phyloP scores from a whole-genome alignment of 1,140 invertebrate species.

The Lutraria rhynchaena region DNA sequence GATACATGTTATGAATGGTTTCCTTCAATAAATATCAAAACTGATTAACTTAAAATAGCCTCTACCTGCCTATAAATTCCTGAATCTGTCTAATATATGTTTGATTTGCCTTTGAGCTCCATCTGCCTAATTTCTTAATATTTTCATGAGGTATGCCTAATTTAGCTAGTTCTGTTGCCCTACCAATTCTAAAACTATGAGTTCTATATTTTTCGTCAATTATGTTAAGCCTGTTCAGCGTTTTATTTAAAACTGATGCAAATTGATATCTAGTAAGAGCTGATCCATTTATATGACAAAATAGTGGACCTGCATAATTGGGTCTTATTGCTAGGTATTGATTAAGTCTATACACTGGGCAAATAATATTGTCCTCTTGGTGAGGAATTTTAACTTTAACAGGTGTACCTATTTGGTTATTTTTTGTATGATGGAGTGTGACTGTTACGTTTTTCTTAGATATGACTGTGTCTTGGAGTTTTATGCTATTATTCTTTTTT shows the following conservation, averaged over 20 bases:
- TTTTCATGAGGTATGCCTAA: background rate
- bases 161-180: conserved; percentile 1
- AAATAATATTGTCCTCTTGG: background rate
- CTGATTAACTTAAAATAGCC: too few species aligned
- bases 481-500: background rate
- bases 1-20: too few species aligned
- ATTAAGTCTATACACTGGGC: conserved; percentile 1
- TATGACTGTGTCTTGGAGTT: background rate
- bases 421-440: too few species aligned
- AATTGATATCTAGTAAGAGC: conserved; percentile 17
- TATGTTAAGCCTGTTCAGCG: background rate
- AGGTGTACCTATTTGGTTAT: conserved; percentile 15
- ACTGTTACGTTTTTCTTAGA: background rate
- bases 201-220: background rate
- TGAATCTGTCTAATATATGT: background rate
- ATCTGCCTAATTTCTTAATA: background rate
- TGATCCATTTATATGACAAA: background rate
- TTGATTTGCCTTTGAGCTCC: background rate
- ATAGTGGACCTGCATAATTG: background rate
- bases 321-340: conserved; percentile 1
- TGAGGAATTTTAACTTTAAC: conserved; percentile 6
- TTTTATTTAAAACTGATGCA: background rate
- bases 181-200: conserved; percentile 27
- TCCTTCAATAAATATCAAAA: too few species aligned
- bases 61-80: too few species aligned